These are phyloP conservation scores for Gasterosteus nipponicus DNA, from an alignment of 2,113 vertebrate genomes.

Conservation along the genomic window DNA sequence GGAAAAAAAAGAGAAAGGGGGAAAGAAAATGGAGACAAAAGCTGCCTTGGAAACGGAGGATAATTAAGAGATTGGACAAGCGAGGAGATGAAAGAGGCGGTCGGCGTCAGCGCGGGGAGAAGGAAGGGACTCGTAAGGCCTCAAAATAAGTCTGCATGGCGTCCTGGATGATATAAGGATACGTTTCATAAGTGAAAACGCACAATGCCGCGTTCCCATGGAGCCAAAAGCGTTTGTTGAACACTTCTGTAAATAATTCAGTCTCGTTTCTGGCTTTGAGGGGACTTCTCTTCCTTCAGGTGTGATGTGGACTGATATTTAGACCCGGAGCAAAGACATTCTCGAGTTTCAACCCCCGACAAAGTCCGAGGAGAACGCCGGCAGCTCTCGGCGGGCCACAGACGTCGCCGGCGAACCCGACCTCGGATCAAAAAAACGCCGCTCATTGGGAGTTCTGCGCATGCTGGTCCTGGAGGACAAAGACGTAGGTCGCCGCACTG, in stretches of 20 bases:
- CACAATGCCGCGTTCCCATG: not conserved
- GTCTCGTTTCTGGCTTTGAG: not conserved
- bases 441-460: no score
- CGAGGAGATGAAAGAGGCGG: conserved; percentile 30
- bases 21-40: conserved; percentile 19
- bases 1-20: conserved; percentile 22
- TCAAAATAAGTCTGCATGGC: conserved; percentile 2
- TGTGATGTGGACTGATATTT: not conserved
- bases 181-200: not conserved
- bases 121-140: conserved; percentile 19
- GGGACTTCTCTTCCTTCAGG: not conserved
- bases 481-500: no score
- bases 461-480: no score
- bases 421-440: no score
- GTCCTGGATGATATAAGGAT: not conserved
- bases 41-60: conserved; percentile 49
- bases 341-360: no score
- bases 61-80: conserved; percentile 60
- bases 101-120: conserved; percentile 28
- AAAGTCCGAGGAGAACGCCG: not conserved
- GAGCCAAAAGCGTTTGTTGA: conserved; percentile 7
- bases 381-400: not conserved
- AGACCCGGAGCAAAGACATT: no score
- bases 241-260: not conserved
- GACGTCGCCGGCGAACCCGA: not conserved